phyloP scores from a whole-genome alignment of 2,888 invertebrate genomes.

The Troides helena region DNA sequence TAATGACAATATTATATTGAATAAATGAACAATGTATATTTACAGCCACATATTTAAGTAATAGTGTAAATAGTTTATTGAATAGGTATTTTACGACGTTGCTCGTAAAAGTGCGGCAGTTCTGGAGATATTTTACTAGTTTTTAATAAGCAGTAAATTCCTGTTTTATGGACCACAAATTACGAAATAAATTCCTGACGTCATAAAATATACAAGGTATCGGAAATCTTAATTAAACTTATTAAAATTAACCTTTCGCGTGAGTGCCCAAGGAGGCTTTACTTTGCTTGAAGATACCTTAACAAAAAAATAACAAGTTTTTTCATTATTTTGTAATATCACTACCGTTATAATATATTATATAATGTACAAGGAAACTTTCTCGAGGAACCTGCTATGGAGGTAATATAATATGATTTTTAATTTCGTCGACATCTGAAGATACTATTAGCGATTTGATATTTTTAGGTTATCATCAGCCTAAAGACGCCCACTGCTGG shows the following conservation, averaged over 20 bases:
- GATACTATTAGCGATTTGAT: too few species aligned
- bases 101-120: conserved; percentile 29
- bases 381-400: too few species aligned
- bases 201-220: conserved; percentile 21
- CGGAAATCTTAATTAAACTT: conserved; percentile 18
- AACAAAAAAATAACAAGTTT: background rate
- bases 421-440: too few species aligned
- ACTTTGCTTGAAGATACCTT: background rate
- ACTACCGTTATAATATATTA: too few species aligned
- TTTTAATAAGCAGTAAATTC: conserved; percentile 33
- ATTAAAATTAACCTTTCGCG: conserved; percentile 5
- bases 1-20: background rate
- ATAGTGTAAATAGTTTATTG: conserved; percentile 27
- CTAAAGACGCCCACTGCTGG: too few species aligned
- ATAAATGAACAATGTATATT: conserved; percentile 1
- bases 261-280: too few species aligned
- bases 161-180: conserved; percentile 30
- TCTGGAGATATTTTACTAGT: conserved; percentile 28
- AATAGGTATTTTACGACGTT: conserved; percentile 27
- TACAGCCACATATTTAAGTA: conserved; percentile 14
- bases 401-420: too few species aligned
- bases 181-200: conserved; percentile 20
- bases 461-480: too few species aligned
- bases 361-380: too few species aligned
- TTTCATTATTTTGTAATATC: too few species aligned